Conservation (phyloP, 2,113 vertebrate genomes). For the Bolborhynchus lineola region DNA sequence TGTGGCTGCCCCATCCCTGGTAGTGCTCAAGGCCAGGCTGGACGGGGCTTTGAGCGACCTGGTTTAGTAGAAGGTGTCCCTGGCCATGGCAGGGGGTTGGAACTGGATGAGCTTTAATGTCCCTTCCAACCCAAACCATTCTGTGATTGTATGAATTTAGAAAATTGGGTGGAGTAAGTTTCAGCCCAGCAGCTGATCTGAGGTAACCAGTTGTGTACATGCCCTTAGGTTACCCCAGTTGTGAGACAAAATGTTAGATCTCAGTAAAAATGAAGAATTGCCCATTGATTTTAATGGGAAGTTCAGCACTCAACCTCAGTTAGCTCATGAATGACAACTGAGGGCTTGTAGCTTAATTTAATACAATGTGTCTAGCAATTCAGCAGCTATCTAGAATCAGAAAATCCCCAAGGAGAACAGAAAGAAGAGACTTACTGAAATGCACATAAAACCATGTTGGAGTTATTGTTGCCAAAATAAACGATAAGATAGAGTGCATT, state of each 20-base stretch:
- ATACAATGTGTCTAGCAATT: neutral
- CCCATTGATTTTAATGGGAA: neutral
- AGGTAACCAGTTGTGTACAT: fast-evolving
- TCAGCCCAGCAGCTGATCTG: fast-evolving
- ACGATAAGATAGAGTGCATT: neutral
- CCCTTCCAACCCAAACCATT: neutral
- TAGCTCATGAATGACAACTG: neutral
- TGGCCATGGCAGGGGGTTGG: neutral
- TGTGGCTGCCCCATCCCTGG: neutral
- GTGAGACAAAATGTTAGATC: neutral
- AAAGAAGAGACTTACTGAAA: neutral
- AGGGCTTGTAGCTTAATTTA: neutral
- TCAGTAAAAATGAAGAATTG: neutral
- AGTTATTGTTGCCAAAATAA: constrained; percentile 14
- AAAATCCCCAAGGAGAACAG: neutral
- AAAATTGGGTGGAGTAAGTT: neutral
- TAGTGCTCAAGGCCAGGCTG: neutral
- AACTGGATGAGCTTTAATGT: neutral
- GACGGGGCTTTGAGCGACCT: neutral
- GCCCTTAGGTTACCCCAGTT: neutral
- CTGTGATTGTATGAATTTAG: neutral
- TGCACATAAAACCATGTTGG: neutral
- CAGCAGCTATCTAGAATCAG: neutral
- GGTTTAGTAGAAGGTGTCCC: neutral
- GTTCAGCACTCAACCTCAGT: neutral